Evolutionary conservation across 2,797 vertebrate species (phyloP).

Genomic region (Arnoldichthys spilopterus): DNA sequence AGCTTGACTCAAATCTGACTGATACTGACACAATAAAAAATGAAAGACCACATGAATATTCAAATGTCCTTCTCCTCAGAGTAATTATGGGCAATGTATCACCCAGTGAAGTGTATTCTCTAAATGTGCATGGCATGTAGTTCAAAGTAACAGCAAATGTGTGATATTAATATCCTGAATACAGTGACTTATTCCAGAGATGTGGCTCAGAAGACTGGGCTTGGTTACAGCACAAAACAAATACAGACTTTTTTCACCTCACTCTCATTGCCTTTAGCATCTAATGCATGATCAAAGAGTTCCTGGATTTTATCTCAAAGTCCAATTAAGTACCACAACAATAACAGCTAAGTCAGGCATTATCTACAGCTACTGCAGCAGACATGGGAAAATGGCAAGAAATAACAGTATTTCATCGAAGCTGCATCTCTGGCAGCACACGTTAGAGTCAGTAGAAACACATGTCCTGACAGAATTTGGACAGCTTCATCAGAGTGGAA

Average conservation of each 20-base stretch:
- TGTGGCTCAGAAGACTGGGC: not conserved
- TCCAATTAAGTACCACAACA: conserved; percentile 19
- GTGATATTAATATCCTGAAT: not conserved
- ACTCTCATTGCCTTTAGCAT: not conserved
- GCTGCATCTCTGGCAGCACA: conserved; percentile 43
- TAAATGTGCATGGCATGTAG: conserved; percentile 29
- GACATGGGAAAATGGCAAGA: conserved; percentile 43
- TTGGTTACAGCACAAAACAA: not conserved
- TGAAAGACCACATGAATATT: conserved; percentile 47
- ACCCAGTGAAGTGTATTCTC: conserved; percentile 30
- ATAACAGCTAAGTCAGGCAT: conserved; percentile 41
- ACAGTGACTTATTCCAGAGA: too few relatives aligned
- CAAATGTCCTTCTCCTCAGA: conserved; percentile 41
- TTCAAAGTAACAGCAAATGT: not conserved
- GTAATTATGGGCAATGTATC: conserved; percentile 49
- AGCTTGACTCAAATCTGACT: conserved; percentile 50
- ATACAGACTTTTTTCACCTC: not conserved
- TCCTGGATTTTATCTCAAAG: not conserved
- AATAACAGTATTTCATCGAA: conserved; percentile 53
- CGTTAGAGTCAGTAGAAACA: conserved; percentile 27
- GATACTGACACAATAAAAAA: conserved; percentile 48
- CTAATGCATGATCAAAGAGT: conserved; percentile 1
- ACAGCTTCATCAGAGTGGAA: conserved; percentile 45
- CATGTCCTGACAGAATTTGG: conserved; percentile 29
- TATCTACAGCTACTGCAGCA: conserved; percentile 38